Evolutionary conservation across 2,113 vertebrate genomes (phyloP), one percentile per base, ranked within the genome.

Genomic region (Otus sunia): DNA sequence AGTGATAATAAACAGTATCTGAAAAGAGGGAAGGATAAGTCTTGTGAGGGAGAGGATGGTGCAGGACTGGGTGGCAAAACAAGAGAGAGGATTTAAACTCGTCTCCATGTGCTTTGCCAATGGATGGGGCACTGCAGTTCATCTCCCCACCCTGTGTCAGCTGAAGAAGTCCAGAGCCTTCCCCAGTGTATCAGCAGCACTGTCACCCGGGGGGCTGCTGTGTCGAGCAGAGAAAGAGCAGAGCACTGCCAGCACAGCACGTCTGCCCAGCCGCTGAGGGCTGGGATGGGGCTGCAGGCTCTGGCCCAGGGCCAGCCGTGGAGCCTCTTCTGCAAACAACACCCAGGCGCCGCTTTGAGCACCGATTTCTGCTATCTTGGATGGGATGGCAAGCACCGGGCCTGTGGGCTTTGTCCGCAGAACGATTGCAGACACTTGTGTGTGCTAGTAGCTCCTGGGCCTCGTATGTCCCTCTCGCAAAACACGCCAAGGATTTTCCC

Each of bases 251-350:
- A 0, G 50, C 73, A 36, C 1, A 4, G 49, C 41, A 53, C 30
- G 9, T 49, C 88, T 53, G 3, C 29, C 52, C 43, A 0, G 1
- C 45, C 0, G 6, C 68, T 1, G 3, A 15, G 62, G 50, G 36
- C 72, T 18, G 55, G 58, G 30, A 9, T 0, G 0, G 45, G 53
- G 68, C 82, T 34, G 86, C 0, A 5, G 94, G 58, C 77, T 36
- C 55, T 49, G 75, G 75, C 49, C 36, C 0, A 1, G 72, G 36
- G 34, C 90, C 92, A 72, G 66, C 29, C 0, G 0, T 26, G 67
- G 36, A 85, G 19, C 34, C 22, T n/a, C 34, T 45, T 16, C 49
- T 10, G 39, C 58, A 11, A 36, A n/a, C 62, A 60, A 2, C 27
- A 0, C 11, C 20, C 59, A 27, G 62, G 53, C 36, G 2, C 29